Percentiles rank a stretch among this genome's conserved stretches.
phyloP scores from a whole-genome alignment of 2,113 vertebrate genomes.

The Mormyrus lacerda region DNA sequence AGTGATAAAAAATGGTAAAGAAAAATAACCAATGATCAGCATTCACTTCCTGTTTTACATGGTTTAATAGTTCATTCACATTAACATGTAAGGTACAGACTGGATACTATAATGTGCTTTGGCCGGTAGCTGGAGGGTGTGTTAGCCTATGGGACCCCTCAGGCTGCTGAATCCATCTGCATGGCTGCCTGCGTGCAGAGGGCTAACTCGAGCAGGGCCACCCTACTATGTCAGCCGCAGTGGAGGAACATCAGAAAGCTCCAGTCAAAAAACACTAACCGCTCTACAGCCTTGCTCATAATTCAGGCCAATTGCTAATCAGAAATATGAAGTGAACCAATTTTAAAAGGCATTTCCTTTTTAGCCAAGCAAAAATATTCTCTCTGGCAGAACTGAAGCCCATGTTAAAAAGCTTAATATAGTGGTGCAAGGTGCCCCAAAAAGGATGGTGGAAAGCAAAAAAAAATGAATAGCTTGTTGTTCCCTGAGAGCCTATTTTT shows the following conservation, averaged over 20 bases:
- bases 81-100: constrained; percentile 53
- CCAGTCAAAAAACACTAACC: neutral
- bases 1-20: neutral
- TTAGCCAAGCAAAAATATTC: neutral
- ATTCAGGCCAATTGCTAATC: neutral
- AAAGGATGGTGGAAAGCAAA: neutral
- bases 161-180: neutral
- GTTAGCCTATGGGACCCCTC: constrained; percentile 31
- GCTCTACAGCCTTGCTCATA: constrained; percentile 9
- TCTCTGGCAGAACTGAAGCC: neutral
- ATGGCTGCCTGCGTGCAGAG: neutral
- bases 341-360: neutral
- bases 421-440: neutral
- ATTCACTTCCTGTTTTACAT: constrained; percentile 38
- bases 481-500: constrained; percentile 18
- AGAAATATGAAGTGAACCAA: neutral
- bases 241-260: neutral
- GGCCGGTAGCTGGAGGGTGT: constrained; percentile 44
- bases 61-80: constrained; percentile 55
- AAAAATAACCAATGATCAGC: constrained; percentile 6
- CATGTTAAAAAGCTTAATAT: neutral
- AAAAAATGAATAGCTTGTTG: constrained; percentile 30
- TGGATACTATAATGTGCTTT: constrained; percentile 39
- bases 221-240: neutral
- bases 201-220: neutral